A percentile compares a stretch with the other conserved stretches of the same genome.
phyloP scores from a whole-genome alignment of 2,113 vertebrate genomes.

The Microcebus murinus region DNA sequence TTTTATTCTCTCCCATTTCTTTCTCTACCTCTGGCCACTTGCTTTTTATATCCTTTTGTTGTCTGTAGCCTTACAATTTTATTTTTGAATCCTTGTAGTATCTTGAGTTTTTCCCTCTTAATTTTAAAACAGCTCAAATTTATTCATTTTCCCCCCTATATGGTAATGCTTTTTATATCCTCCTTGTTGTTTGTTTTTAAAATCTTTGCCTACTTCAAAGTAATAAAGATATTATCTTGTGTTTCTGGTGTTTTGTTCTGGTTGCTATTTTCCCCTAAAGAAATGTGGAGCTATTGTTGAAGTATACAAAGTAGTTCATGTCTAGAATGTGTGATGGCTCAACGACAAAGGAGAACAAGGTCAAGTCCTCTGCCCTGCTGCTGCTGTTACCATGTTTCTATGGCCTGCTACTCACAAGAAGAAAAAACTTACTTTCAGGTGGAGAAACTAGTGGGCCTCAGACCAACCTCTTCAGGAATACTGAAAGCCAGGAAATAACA shows the following conservation, averaged over 20 bases:
- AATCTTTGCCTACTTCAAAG: slow-evolving; percentile 15
- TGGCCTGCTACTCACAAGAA: not conserved
- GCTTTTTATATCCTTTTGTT: not conserved
- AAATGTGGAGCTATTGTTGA: not conserved
- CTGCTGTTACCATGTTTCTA: not conserved
- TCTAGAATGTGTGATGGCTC: not conserved
- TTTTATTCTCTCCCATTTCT: slow-evolving; percentile 17
- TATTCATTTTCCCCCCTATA: not conserved
- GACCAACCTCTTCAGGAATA: not conserved
- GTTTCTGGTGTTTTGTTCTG: not conserved
- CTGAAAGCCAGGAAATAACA: not conserved
- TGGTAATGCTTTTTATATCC: not conserved
- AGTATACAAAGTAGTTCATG: not conserved
- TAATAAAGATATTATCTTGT: not conserved
- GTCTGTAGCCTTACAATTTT: not conserved
- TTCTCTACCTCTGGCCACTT: not conserved
- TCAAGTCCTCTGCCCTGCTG: not conserved
- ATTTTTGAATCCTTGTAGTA: not conserved
- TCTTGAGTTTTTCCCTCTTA: not conserved
- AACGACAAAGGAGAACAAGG: not conserved
- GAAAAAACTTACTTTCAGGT: not conserved
- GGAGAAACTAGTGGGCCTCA: not conserved
- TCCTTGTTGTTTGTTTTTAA: not conserved
- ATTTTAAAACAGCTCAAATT: not conserved
- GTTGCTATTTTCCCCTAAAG: not conserved